Evolutionary conservation across 1,140 invertebrate species (phyloP).

Genomic region (Rhysida immarginata): DNA sequence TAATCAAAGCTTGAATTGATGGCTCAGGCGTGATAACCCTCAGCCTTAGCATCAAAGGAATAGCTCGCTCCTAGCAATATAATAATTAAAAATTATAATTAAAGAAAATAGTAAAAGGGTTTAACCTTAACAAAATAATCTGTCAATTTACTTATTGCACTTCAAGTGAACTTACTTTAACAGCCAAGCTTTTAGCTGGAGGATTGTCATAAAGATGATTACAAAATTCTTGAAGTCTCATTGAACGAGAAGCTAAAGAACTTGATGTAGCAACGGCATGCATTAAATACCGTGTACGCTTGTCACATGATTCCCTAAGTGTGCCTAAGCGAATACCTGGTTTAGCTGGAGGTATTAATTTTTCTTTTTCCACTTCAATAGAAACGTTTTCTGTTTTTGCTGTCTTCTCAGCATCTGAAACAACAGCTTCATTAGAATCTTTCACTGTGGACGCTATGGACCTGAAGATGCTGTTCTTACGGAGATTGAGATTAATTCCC

Average conservation of each 20-base stretch:
- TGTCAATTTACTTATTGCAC: conserved; percentile 9
- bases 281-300: conserved; percentile 49
- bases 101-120: neutral
- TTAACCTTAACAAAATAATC: no score
- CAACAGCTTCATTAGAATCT: neutral
- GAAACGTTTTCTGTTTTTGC: neutral
- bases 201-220: conserved; percentile 52
- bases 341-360: neutral
- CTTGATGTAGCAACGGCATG: conserved; percentile 42
- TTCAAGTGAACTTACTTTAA: conserved; percentile 37
- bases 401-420: neutral
- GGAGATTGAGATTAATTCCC: neutral
- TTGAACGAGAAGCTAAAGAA: conserved; percentile 38
- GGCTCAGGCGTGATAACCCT: conserved; percentile 19
- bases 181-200: conserved; percentile 48
- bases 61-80: conserved; percentile 40
- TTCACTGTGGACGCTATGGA: neutral
- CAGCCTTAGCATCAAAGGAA: conserved; percentile 41
- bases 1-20: conserved; percentile 17
- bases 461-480: neutral
- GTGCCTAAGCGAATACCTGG: neutral
- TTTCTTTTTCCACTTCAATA: no score
- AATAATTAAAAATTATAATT: conserved; percentile 11
- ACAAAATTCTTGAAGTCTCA: conserved; percentile 47
- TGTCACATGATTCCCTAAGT: conserved; percentile 27